These are phyloP conservation scores for Drosophila borborema DNA, from an alignment of 2,888 invertebrate genomes.

Conservation along the genomic window DNA sequence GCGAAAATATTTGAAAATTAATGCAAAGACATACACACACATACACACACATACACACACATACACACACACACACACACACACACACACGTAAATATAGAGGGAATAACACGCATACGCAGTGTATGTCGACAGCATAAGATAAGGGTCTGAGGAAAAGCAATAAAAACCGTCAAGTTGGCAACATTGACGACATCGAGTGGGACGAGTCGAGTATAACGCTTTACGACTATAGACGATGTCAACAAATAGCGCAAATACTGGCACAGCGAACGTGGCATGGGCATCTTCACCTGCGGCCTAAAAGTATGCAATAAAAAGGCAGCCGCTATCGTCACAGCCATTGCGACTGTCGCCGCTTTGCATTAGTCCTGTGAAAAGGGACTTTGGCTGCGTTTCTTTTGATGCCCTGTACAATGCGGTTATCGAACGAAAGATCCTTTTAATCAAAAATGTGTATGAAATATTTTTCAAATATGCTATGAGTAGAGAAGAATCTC, in stretches of 20 bases:
- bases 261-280: slow-evolving; percentile 15
- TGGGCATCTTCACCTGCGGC: slow-evolving; percentile 51
- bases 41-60: slow-evolving; percentile 29
- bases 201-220: slow-evolving; percentile 21
- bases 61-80: slow-evolving; percentile 32
- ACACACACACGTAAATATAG: slow-evolving; percentile 26
- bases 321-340: slow-evolving; percentile 33
- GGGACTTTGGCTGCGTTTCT: slow-evolving; percentile 33
- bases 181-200: slow-evolving; percentile 54
- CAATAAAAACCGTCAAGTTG: slow-evolving; percentile 66
- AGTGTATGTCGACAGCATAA: slow-evolving; percentile 32
- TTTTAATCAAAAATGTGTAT: not conserved
- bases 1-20: slow-evolving; percentile 62
- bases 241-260: slow-evolving; percentile 65
- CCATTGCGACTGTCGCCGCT: slow-evolving; percentile 52
- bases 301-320: slow-evolving; percentile 69
- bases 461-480: not conserved
- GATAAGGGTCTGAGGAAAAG: slow-evolving; percentile 43
- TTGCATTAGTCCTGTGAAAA: slow-evolving; percentile 55
- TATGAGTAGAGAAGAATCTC: not conserved
- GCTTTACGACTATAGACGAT: slow-evolving; percentile 49
- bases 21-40: slow-evolving; percentile 48
- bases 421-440: not conserved
- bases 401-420: slow-evolving; percentile 26
- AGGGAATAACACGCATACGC: slow-evolving; percentile 55